phyloP scores from a whole-genome alignment of 1,140 invertebrate genomes.

The Watersipora subatra region DNA sequence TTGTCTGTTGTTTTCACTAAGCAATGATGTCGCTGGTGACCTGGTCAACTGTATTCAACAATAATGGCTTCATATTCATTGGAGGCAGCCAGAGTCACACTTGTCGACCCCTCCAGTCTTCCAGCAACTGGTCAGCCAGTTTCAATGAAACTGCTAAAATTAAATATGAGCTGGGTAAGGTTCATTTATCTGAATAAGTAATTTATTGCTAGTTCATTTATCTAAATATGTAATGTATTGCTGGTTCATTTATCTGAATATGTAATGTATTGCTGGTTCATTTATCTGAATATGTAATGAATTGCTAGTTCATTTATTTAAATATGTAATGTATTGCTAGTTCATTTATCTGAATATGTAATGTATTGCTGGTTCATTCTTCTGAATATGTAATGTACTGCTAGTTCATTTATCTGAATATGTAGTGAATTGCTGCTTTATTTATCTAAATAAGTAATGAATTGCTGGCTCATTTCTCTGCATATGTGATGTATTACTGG shows the following conservation, averaged over 20 bases:
- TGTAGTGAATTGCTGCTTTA: background rate
- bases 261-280: background rate
- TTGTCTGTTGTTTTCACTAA: background rate
- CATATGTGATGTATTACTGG: background rate
- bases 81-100: background rate
- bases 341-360: background rate
- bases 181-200: background rate
- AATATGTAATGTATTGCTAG: background rate
- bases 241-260: background rate
- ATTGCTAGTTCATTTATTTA: background rate
- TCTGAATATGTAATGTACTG: background rate
- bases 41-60: background rate
- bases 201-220: background rate
- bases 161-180: background rate
- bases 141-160: background rate
- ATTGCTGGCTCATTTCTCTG: background rate
- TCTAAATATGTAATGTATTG: background rate
- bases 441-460: background rate
- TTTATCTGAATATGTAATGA: background rate
- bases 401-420: background rate
- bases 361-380: background rate
- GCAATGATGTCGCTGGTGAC: background rate
- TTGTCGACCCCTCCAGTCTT: background rate
- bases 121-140: background rate
- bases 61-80: background rate